phyloP scores from a whole-genome alignment of 1,140 invertebrate genomes.

The Caerostris darwini region DNA sequence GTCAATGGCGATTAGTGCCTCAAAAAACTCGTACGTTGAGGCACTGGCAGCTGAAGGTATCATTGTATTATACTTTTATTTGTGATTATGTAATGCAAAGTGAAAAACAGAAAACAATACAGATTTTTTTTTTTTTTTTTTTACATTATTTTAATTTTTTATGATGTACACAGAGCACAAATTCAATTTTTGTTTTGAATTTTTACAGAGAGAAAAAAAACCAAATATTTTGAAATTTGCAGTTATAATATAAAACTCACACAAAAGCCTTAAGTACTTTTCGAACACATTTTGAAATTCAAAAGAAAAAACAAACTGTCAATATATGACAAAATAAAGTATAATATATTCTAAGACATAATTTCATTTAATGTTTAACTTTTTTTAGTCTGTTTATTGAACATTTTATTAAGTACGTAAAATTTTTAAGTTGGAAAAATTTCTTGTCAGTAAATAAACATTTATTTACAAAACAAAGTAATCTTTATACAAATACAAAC shows the following conservation, averaged over 20 bases:
- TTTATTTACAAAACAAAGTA: background rate
- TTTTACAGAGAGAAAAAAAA: background rate
- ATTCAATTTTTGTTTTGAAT: background rate
- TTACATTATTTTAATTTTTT: constrained; percentile 1
- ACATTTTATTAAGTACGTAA: background rate
- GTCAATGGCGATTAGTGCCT: no score
- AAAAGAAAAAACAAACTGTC: background rate
- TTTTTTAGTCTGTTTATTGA: background rate
- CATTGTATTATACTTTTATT: no score
- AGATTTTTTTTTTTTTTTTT: background rate
- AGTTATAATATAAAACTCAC: background rate
- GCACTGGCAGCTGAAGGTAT: no score
- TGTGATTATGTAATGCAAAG: no score
- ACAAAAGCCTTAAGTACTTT: background rate
- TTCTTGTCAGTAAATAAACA: background rate
- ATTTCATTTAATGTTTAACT: no score
- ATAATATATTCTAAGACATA: no score
- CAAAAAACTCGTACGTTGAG: no score
- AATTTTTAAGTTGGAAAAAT: background rate
- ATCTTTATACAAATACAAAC: background rate
- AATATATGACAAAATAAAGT: background rate
- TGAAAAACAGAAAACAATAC: background rate
- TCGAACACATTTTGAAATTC: background rate
- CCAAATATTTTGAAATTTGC: background rate
- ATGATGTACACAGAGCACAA: constrained; percentile 31